phyloP scores from a whole-genome alignment of 2,888 invertebrate genomes.

The Boloria euphrosyne region DNA sequence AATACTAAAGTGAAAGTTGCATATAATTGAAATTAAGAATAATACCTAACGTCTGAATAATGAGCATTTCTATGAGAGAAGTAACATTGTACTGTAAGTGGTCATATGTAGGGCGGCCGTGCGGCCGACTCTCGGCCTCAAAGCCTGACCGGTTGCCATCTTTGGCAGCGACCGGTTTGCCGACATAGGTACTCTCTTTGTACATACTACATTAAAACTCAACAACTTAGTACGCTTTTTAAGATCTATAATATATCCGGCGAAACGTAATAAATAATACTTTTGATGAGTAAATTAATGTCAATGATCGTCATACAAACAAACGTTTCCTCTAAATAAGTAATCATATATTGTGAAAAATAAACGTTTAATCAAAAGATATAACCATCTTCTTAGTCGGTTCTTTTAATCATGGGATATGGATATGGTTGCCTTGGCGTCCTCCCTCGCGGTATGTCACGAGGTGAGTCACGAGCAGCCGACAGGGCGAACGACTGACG shows the following conservation, averaged over 20 bases:
- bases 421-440: slow-evolving; percentile 62
- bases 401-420: slow-evolving; percentile 58
- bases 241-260: slow-evolving; percentile 44
- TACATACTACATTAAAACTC: slow-evolving; percentile 60
- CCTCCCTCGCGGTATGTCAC: slow-evolving; percentile 42
- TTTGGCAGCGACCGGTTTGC: slow-evolving; percentile 76
- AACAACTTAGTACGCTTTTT: slow-evolving; percentile 34
- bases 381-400: slow-evolving; percentile 1
- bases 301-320: not conserved
- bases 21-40: slow-evolving; percentile 34
- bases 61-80: slow-evolving; percentile 42
- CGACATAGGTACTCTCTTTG: slow-evolving; percentile 58
- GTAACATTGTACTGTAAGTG: slow-evolving; percentile 47
- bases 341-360: not conserved
- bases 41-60: slow-evolving; percentile 35
- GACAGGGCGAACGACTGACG: slow-evolving; percentile 54
- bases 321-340: not conserved
- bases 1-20: slow-evolving; percentile 35
- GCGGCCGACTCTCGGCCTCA: slow-evolving; percentile 69
- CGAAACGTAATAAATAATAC: slow-evolving; percentile 52
- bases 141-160: slow-evolving; percentile 74
- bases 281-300: slow-evolving; percentile 45
- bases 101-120: slow-evolving; percentile 63
- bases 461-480: slow-evolving; percentile 48
- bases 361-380: not conserved